A percentile compares a stretch with the other conserved stretches of the same genome.
Conservation (phyloP, 2,113 vertebrate species). For the Bombycilla garrulus region DNA sequence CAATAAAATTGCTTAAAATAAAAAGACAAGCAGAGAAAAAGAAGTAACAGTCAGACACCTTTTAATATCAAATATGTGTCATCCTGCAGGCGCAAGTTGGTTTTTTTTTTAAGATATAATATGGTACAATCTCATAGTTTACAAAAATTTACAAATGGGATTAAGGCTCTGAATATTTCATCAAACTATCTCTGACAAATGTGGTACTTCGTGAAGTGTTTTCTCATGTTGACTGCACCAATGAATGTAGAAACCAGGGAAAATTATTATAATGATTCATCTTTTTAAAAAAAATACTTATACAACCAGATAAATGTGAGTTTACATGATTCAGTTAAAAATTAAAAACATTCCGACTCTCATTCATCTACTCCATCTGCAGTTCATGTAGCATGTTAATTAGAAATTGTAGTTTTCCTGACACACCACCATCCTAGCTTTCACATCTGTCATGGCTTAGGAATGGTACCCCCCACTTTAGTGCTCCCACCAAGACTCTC, state of each 20-base stretch:
- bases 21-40: not conserved
- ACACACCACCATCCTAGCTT: not conserved
- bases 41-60: not conserved
- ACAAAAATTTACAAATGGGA: not conserved
- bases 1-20: not conserved
- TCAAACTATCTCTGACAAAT: not conserved
- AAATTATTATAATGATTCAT: not conserved
- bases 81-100: not conserved
- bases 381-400: not conserved
- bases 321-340: not conserved
- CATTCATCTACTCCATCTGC: not conserved
- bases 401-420: not conserved
- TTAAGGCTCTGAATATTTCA: not conserved
- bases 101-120: not conserved
- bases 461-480: not conserved
- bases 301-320: not conserved
- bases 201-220: not conserved
- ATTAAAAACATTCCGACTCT: not conserved
- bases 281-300: not conserved
- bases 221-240: not conserved
- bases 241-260: not conserved
- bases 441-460: not conserved
- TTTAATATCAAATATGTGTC: not conserved
- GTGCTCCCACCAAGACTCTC: fast-evolving
- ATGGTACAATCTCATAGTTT: not conserved